phyloP scores from a whole-genome alignment of 2,888 invertebrate genomes.

The Phengaris arion region DNA sequence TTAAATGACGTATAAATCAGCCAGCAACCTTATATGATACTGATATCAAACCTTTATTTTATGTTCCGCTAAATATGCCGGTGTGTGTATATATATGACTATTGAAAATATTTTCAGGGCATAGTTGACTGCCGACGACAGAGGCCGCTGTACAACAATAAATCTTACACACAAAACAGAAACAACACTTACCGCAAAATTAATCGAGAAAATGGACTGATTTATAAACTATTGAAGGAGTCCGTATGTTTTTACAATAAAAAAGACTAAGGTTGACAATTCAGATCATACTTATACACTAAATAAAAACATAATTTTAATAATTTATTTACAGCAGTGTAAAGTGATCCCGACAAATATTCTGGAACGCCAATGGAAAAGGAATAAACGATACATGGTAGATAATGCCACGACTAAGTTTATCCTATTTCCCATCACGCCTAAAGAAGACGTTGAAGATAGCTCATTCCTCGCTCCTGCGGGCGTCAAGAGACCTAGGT shows the following conservation, averaged over 20 bases:
- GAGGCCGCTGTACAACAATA: constrained; percentile 34
- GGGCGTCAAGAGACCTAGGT: constrained; percentile 58
- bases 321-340: background rate
- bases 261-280: background rate
- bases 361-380: constrained; percentile 49
- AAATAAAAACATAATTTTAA: background rate
- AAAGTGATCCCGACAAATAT: constrained; percentile 46
- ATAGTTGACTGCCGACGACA: constrained; percentile 59
- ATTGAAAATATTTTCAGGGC: constrained; percentile 48
- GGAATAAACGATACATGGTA: constrained; percentile 49
- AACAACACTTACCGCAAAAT: constrained; percentile 42
- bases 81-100: too few relatives aligned
- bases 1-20: too few relatives aligned
- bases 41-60: too few relatives aligned
- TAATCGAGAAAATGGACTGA: constrained; percentile 45
- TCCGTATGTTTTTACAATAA: constrained; percentile 46
- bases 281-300: background rate
- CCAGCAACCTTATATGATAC: too few relatives aligned
- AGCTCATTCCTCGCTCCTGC: constrained; percentile 47
- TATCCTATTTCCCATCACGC: constrained; percentile 52
- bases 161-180: constrained; percentile 46
- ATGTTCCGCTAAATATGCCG: too few relatives aligned
- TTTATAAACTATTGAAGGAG: constrained; percentile 47
- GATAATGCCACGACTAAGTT: constrained; percentile 46
- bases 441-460: constrained; percentile 51